Percentiles rank a stretch among this genome's conserved stretches.
These are phyloP conservation scores for Meloidogyne exigua DNA, from an alignment of 1,140 invertebrate species.

Conservation along the genomic window DNA sequence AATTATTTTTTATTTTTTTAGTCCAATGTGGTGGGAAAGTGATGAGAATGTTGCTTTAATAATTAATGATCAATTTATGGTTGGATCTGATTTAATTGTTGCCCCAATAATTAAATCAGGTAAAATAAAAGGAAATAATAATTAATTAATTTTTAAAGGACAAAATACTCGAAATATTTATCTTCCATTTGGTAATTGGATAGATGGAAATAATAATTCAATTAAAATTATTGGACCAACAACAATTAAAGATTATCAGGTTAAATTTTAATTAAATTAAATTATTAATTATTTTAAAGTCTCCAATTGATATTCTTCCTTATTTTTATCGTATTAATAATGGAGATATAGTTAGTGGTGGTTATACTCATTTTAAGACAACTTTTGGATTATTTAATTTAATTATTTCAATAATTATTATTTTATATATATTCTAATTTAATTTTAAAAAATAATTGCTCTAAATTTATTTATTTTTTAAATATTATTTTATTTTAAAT, in stretches of 20 bases:
- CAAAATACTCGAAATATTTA: slow-evolving; percentile 61
- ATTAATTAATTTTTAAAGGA: slow-evolving; percentile 59
- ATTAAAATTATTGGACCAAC: background rate
- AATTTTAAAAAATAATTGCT: too few species aligned
- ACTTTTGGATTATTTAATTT: background rate
- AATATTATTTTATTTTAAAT: too few species aligned
- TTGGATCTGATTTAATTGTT: slow-evolving; percentile 59
- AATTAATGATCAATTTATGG: slow-evolving; percentile 63
- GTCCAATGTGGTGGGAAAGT: slow-evolving; percentile 47
- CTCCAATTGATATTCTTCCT: background rate
- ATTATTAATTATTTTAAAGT: background rate
- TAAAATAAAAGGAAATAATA: slow-evolving; percentile 37
- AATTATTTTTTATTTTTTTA: slow-evolving; percentile 23
- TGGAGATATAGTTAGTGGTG: background rate
- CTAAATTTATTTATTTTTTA: too few species aligned
- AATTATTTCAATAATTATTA: background rate
- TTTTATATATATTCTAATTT: background rate
- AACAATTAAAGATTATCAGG: slow-evolving; percentile 16
- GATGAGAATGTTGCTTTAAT: slow-evolving; percentile 38
- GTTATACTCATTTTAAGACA: too few species aligned
- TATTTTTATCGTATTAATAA: background rate
- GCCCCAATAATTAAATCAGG: slow-evolving; percentile 2
- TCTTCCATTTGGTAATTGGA: slow-evolving; percentile 49
- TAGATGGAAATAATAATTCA: slow-evolving; percentile 30
- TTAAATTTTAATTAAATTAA: background rate